Percentiles rank a stretch among this genome's conserved stretches.
Conservation (phyloP, 1,140 invertebrate genomes). For the Antheraea mylitta region DNA sequence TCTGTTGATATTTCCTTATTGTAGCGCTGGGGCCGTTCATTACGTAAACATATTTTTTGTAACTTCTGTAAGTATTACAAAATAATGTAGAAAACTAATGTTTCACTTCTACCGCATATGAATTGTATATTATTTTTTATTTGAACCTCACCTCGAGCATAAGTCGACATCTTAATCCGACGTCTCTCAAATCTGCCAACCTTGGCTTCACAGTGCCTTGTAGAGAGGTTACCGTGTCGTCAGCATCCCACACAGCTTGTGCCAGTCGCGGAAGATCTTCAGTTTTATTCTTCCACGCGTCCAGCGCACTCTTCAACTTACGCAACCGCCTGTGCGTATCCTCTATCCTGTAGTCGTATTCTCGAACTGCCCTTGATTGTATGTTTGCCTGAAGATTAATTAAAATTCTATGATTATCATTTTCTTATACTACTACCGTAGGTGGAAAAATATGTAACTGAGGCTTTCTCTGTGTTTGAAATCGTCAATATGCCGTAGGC, state of each 20-base stretch:
- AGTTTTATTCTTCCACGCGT: slow-evolving; percentile 68
- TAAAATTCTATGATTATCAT: background rate
- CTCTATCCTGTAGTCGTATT: slow-evolving; percentile 69
- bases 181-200: slow-evolving; percentile 40
- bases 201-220: slow-evolving; percentile 38
- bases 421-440: too few relatives aligned
- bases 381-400: slow-evolving; percentile 49
- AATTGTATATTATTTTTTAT: too few relatives aligned
- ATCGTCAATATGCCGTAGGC: too few relatives aligned
- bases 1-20: too few relatives aligned
- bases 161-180: slow-evolving; percentile 46
- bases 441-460: too few relatives aligned
- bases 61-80: too few relatives aligned
- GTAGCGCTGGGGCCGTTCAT: too few relatives aligned
- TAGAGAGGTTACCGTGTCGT: slow-evolving; percentile 62
- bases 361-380: slow-evolving; percentile 65
- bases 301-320: slow-evolving; percentile 57
- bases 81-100: too few relatives aligned
- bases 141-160: slow-evolving; percentile 45
- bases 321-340: slow-evolving; percentile 60
- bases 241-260: slow-evolving; percentile 65
- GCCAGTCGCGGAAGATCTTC: slow-evolving; percentile 52
- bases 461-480: too few relatives aligned
- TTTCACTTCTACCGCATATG: too few relatives aligned
- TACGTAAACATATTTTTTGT: too few relatives aligned